These are phyloP conservation scores for Hormiphora californensis DNA, from an alignment of 37 sponge, comb jelly and placozoan genomes.

Conservation along the genomic window DNA sequence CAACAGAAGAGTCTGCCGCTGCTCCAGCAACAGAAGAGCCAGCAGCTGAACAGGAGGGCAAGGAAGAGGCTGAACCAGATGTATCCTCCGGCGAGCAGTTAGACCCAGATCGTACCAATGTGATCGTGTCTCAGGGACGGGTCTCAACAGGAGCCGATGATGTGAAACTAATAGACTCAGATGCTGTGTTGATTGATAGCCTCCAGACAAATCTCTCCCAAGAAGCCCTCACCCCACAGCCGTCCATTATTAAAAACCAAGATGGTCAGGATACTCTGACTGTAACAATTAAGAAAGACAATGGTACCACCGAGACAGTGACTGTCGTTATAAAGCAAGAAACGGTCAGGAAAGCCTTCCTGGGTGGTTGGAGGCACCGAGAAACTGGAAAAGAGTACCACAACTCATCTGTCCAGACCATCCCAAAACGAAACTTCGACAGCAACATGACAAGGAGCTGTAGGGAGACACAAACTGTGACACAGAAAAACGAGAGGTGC, in stretches of 20 bases:
- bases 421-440: constrained; percentile 47
- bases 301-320: background rate
- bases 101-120: no score
- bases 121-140: no score
- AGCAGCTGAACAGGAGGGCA: no score
- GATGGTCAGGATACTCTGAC: background rate
- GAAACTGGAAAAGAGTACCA: constrained; percentile 77
- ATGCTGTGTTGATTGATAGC: background rate
- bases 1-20: background rate
- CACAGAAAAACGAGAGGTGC: constrained; percentile 61
- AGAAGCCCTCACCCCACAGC: background rate
- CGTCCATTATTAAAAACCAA: background rate
- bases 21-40: background rate
- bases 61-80: no score
- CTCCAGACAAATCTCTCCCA: background rate
- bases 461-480: constrained; percentile 83
- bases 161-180: background rate
- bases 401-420: constrained; percentile 66
- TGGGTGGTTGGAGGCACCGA: constrained; percentile 73
- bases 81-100: no score
- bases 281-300: background rate
- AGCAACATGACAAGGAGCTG: constrained; percentile 34
- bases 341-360: constrained; percentile 61
- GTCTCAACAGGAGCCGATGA: no score
- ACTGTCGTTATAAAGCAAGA: constrained; percentile 57